phyloP scores from a whole-genome alignment of 2,888 invertebrate genomes.

The Drosophila kambysellisi region DNA sequence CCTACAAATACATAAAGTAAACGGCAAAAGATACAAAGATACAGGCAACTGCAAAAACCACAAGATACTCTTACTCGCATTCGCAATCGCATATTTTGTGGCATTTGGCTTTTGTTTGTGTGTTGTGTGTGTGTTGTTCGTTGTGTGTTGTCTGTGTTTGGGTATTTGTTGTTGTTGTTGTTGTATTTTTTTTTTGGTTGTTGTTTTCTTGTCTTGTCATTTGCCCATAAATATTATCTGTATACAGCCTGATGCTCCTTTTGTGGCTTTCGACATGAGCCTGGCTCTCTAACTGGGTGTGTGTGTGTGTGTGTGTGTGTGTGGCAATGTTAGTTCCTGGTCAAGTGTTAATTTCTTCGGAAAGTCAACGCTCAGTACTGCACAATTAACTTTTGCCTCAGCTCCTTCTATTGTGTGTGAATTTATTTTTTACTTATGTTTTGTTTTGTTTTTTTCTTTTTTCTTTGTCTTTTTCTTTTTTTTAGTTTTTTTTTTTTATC shows the following conservation, averaged over 20 bases:
- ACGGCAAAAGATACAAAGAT: conserved; percentile 65
- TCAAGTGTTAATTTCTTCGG: conserved; percentile 73
- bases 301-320: neutral
- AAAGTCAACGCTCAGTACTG: conserved; percentile 33
- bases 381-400: conserved; percentile 62
- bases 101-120: conserved; percentile 61
- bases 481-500: neutral
- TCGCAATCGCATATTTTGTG: conserved; percentile 70
- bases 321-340: conserved; percentile 28
- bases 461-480: neutral
- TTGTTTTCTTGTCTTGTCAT: conserved; percentile 45
- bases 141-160: neutral
- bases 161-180: neutral
- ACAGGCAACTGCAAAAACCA: conserved; percentile 66
- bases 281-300: neutral
- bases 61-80: conserved; percentile 49
- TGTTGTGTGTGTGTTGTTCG: too few relatives aligned
- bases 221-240: conserved; percentile 75
- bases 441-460: neutral
- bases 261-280: conserved; percentile 20
- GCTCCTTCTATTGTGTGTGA: conserved; percentile 2
- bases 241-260: conserved; percentile 29
- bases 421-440: conserved; percentile 5
- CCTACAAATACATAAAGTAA: conserved; percentile 45
- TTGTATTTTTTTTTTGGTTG: neutral